These are phyloP conservation scores for Zaprionus davidi DNA, from an alignment of 1,140 invertebrate genomes.

Conservation along the genomic window DNA sequence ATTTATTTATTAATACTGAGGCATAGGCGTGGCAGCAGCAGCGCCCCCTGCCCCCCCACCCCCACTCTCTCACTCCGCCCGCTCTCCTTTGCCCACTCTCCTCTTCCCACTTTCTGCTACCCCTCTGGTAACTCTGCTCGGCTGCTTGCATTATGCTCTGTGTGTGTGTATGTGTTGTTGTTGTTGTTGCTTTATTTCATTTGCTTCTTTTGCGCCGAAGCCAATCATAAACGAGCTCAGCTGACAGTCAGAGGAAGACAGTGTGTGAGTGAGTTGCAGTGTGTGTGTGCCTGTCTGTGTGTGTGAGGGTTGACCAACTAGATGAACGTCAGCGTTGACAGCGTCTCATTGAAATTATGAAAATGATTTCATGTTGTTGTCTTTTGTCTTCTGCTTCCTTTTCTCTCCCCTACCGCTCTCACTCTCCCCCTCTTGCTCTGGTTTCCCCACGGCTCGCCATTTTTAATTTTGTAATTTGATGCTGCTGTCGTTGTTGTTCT, in stretches of 20 bases:
- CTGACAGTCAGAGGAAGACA: conserved; percentile 15
- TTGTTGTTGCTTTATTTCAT: conserved; percentile 70
- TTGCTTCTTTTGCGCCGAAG: conserved; percentile 76
- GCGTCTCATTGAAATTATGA: conserved; percentile 75
- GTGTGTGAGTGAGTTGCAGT: conserved; percentile 33
- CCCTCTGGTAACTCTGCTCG: conserved; percentile 2
- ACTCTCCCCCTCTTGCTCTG: conserved; percentile 3
- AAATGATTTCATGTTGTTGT: conserved; percentile 63
- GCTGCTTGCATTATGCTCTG: conserved; percentile 24
- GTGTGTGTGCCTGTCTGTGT: conserved; percentile 17
- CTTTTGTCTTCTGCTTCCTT: conserved; percentile 34
- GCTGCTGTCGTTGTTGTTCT: conserved; percentile 48
- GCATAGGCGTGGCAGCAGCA: conserved; percentile 70
- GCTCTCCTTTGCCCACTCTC: neutral
- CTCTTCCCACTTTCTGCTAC: conserved; percentile 21
- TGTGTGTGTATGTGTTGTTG: conserved; percentile 46
- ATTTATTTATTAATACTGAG: conserved; percentile 82
- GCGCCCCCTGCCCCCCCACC: neutral
- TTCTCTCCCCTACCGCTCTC: neutral
- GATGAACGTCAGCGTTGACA: conserved; percentile 59
- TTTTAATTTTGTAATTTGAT: conserved; percentile 84
- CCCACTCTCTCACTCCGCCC: neutral
- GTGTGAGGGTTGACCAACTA: conserved; percentile 59
- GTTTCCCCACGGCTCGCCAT: conserved; percentile 57
- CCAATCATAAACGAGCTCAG: conserved; percentile 82